Base-by-base conservation (phyloP, 2,797 vertebrate genomes). In the Somateria mollissima region DNA sequence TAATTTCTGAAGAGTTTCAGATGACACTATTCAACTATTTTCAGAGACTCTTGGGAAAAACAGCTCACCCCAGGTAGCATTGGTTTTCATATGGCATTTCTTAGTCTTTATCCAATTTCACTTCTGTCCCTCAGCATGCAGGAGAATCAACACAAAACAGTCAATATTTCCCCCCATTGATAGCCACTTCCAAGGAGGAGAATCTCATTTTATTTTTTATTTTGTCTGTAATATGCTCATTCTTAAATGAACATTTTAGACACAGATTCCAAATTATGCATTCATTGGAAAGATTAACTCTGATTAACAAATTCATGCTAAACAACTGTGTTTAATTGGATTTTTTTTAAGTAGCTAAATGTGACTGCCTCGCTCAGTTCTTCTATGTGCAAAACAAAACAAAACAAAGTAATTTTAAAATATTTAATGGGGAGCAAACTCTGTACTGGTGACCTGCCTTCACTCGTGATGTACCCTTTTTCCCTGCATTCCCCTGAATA, bases 261-360 rank as follows among this genome's bases (percentile, higher is more conserved):
- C 97, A 98, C 97, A 97, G 97, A 97, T 96, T 97, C 96, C 91
- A 97, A 98, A 98, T 97, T 98, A 97, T 94, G 94, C 96, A 98
- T 98, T 98, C 97, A 97, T 96, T 97, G 95, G 96, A 97, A 98
- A 98, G 98, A 98, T 98, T 98, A 98, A 97, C 95, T 95, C 96
- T 97, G 97, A 98, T 98, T 98, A 98, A 98, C 97, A 98, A 98
- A 98, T 98, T 97, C 94, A 94, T 96, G 96, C 98, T 98, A 98
- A 98, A 86, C 96, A 98, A 98, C 97, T 97, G 97, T 95, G 96
- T 97, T 98, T 98, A 98, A 98, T 98, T 98, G 96, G 98, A 98
- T 98, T 98, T 98, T 49, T 95, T 95, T 77, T 94, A 98, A 98
- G 98, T 96, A 97, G 97, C 93, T 97, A 95, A 98, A 97, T 92